Conservation (phyloP, 2,113 vertebrate species). For the Ailurus styani region DNA sequence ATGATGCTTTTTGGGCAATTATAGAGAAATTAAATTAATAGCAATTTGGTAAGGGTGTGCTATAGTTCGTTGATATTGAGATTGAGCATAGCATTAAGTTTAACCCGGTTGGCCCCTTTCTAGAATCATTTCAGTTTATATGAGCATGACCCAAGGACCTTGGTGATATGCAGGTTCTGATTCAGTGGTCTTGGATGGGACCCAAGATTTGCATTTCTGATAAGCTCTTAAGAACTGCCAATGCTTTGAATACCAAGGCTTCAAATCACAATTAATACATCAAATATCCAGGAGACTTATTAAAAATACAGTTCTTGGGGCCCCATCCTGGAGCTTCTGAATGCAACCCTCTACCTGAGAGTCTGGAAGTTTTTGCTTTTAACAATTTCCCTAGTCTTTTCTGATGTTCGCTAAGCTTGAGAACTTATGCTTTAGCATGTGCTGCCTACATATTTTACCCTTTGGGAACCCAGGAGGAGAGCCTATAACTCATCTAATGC, state of each 20-base stretch:
- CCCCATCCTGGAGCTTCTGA: neutral
- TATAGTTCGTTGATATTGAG: neutral
- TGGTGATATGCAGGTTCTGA: neutral
- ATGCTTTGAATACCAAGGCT: neutral
- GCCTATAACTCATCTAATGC: neutral
- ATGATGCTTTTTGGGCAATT: neutral
- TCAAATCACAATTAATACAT: neutral
- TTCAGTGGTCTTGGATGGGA: neutral
- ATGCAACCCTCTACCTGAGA: neutral
- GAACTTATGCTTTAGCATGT: neutral
- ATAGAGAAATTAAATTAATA: neutral
- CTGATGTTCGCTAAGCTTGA: neutral
- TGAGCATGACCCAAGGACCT: neutral
- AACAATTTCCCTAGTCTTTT: neutral
- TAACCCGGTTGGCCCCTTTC: neutral
- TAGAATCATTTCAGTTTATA: neutral
- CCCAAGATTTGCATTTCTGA: neutral
- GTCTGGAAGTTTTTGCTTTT: neutral
- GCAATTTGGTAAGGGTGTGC: neutral
- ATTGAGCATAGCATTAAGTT: neutral
- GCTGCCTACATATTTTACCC: neutral
- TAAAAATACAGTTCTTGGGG: neutral
- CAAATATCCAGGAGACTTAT: neutral
- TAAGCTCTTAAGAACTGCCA: neutral
- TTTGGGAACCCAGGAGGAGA: neutral